Percentiles rank a stretch among this genome's conserved stretches.
phyloP scores from a whole-genome alignment of 92 coral and sea anemone genomes.

The Siderastrea radians region DNA sequence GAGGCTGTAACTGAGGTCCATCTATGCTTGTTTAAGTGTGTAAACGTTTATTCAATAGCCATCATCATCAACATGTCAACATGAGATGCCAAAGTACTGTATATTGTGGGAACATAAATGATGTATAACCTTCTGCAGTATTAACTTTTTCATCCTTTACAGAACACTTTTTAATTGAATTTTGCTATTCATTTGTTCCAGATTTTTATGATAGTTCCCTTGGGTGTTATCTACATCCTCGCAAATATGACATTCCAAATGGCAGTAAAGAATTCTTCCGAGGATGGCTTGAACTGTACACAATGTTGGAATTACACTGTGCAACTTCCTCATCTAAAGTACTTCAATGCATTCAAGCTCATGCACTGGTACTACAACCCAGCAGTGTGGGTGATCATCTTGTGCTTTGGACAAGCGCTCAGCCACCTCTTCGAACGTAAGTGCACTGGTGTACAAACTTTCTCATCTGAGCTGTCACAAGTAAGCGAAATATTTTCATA shows the following conservation, averaged over 20 bases:
- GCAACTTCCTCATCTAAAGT: conserved; percentile 43
- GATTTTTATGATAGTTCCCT: conserved; percentile 85
- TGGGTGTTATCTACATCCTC: conserved; percentile 70
- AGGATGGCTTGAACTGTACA: not conserved
- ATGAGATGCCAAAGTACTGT: too few species aligned
- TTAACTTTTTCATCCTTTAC: too few species aligned
- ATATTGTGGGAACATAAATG: too few species aligned
- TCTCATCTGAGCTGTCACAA: not conserved
- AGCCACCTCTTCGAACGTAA: conserved; percentile 90
- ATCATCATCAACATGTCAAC: too few species aligned
- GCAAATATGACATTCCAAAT: conserved; percentile 89
- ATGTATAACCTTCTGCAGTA: not conserved
- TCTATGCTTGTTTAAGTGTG: too few species aligned
- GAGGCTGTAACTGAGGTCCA: too few species aligned
- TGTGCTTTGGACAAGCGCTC: conserved; percentile 74
- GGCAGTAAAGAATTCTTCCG: conserved; percentile 73
- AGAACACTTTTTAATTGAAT: too few species aligned
- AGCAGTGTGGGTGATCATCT: conserved; percentile 63
- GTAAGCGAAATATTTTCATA: too few species aligned
- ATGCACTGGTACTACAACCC: conserved; percentile 87
- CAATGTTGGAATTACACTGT: conserved; percentile 72
- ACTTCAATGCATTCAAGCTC: conserved; percentile 63
- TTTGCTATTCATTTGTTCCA: conserved; percentile 16
- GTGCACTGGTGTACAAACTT: conserved; percentile 15
- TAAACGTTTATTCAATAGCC: too few species aligned